Evolutionary conservation across 2,113 vertebrate genomes (phyloP).

Genomic region (Empidonax alnorum): DNA sequence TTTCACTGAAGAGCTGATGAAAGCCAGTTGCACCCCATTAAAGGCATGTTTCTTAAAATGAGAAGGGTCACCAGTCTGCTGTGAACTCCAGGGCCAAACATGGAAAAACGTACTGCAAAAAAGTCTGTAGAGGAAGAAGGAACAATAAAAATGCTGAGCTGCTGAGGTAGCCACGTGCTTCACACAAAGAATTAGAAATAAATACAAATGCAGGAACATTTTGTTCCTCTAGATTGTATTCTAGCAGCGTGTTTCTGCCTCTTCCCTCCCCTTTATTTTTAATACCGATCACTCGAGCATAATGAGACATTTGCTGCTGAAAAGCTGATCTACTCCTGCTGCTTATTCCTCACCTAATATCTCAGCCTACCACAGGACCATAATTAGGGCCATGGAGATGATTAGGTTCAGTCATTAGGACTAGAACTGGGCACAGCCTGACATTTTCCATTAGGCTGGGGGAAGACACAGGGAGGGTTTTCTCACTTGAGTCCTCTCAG

Average conservation of each 20-base stretch:
- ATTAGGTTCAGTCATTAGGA: neutral
- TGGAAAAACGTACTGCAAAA: neutral
- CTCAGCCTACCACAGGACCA: neutral
- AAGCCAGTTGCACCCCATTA: neutral
- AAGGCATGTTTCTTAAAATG: neutral
- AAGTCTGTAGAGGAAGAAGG: neutral
- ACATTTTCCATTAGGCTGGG: neutral
- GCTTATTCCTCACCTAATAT: neutral
- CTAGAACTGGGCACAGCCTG: neutral
- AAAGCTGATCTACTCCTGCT: neutral
- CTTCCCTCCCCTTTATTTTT: neutral
- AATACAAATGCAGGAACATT: neutral
- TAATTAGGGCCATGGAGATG: neutral
- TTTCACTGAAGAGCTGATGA: neutral
- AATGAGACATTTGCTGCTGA: neutral
- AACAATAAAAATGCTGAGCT: neutral
- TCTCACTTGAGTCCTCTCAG: neutral
- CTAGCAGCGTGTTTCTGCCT: neutral
- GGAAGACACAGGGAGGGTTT: fast-evolving
- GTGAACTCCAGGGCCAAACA: neutral
- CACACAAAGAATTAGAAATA: neutral
- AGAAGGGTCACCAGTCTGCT: neutral
- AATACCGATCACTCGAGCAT: neutral
- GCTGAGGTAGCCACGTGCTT: neutral
- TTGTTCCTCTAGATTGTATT: neutral